Evolutionary conservation across 2,797 vertebrate species (phyloP), one percentile per base, ranked within the genome.

Genomic region (Cephalopachus bancanus): DNA sequence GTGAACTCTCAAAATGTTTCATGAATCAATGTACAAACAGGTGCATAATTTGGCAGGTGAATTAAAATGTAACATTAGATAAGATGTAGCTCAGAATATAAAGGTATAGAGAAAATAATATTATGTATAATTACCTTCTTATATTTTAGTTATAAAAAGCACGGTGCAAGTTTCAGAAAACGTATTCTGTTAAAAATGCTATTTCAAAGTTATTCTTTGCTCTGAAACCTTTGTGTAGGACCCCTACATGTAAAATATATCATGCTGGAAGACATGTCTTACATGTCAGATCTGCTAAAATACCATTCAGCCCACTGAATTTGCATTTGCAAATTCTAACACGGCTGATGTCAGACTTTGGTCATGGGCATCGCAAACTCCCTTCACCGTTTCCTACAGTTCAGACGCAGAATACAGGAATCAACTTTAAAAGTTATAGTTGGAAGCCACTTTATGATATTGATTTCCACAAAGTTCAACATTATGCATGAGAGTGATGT

Each of bases 161-260:
- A 75, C 67, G 24, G 37, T 37, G 1, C 1, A 76, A 30, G 17
- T 67, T 91, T 67, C 4, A 87, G 28, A 49, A 60, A 60, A 37
- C 8, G 49, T 64, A 55, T 3, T 24, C n/a, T 84, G 51, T 75
- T 88, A 22, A 79, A 71, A 87, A 67, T 57, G 28, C 69, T 67
- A 84, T 83, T 92, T 94, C 55, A 67, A 92, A 89, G 10, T 49
- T 79, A 59, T 4, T 80, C 11, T 44, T 93, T 84, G 7, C 6
- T 83, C 83, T 49, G 69, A 89, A 89, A 69, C 0, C 8, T 88
- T 30, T 53, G 3, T 51, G 7, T 79, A n/a, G 12, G 7, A 75
- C 12, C 53, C 26, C 17, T 64, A 44, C 1, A 15, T 20, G 15
- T 69, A 80, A 91, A 91, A 6, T 51, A n/a, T 12, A 8, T n/a